phyloP scores from a whole-genome alignment of 2,797 vertebrate genomes.

The Benthosema pterotum region DNA sequence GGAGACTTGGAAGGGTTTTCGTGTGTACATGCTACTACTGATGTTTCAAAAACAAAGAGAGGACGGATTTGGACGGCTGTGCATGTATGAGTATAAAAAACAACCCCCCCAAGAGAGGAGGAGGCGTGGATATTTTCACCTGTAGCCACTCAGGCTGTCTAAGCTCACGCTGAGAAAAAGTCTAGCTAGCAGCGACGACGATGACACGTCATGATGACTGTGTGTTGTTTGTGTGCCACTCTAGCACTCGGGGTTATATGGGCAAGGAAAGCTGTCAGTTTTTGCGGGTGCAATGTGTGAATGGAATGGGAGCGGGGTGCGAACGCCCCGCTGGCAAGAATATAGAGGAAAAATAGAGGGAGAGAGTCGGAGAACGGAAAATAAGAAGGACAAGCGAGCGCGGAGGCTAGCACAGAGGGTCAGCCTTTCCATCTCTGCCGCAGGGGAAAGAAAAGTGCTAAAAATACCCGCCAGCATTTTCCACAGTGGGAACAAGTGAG shows the following conservation, averaged over 20 bases:
- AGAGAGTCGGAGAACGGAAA: slow-evolving; percentile 46
- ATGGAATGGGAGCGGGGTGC: slow-evolving; percentile 50
- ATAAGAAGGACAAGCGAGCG: slow-evolving; percentile 57
- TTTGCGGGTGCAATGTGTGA: slow-evolving; percentile 54
- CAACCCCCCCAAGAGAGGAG: neutral
- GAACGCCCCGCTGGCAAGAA: slow-evolving; percentile 41
- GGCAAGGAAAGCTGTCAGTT: slow-evolving; percentile 53
- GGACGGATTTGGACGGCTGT: slow-evolving; percentile 6
- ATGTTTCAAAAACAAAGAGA: no score
- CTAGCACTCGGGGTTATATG: slow-evolving; percentile 50
- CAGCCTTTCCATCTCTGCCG: slow-evolving; percentile 64
- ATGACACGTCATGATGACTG: neutral
- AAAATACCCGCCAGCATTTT: slow-evolving; percentile 72
- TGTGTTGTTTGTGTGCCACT: slow-evolving; percentile 11
- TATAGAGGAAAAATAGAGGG: slow-evolving; percentile 11
- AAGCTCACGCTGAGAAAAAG: no score
- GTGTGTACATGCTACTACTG: no score
- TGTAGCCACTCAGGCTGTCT: no score
- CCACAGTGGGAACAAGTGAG: slow-evolving; percentile 25
- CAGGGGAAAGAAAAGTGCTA: slow-evolving; percentile 67
- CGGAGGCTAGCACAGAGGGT: slow-evolving; percentile 65
- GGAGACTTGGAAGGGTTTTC: no score
- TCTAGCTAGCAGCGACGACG: no score
- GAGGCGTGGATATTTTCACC: slow-evolving; percentile 1
- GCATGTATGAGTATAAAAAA: slow-evolving; percentile 24